These are phyloP conservation scores for Ectemnius continuus DNA, from an alignment of 2,888 invertebrate genomes.

Conservation along the genomic window DNA sequence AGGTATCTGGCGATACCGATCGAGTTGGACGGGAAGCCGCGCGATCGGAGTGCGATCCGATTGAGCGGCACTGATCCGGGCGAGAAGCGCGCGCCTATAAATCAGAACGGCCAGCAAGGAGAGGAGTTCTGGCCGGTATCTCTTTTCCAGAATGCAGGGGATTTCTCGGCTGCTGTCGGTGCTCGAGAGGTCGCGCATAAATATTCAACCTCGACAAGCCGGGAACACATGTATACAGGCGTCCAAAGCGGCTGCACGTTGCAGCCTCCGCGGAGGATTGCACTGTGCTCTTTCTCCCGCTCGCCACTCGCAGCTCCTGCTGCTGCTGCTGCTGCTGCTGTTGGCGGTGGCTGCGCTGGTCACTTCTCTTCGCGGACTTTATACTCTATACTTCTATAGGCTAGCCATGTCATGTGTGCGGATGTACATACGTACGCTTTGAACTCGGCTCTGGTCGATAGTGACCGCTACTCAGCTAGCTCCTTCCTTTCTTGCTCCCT, in stretches of 20 bases:
- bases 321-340: no score
- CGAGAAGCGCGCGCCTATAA: constrained; percentile 61
- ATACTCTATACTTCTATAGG: constrained; percentile 41
- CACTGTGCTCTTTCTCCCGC: no score
- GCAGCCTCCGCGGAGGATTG: no score
- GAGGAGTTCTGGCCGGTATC: constrained; percentile 32
- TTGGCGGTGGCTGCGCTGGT: constrained; percentile 36
- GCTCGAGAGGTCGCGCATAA: constrained; percentile 68
- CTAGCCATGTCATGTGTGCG: constrained; percentile 27
- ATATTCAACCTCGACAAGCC: constrained; percentile 70
- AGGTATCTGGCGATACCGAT: constrained; percentile 35
- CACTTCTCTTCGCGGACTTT: constrained; percentile 42
- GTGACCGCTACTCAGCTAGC: constrained; percentile 10
- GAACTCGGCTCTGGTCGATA: constrained; percentile 38
- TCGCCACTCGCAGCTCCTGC: no score
- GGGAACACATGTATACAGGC: constrained; percentile 64
- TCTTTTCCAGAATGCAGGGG: constrained; percentile 67
- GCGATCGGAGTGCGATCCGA: constrained; percentile 58
- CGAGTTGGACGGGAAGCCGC: constrained; percentile 32
- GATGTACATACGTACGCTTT: constrained; percentile 36
- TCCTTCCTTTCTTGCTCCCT: neutral
- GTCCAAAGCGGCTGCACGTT: constrained; percentile 43
- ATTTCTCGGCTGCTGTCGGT: constrained; percentile 58
- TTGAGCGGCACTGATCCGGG: constrained; percentile 53
- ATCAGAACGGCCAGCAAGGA: constrained; percentile 64